These are phyloP conservation scores for Siniperca obscura DNA, from an alignment of 2,797 vertebrate species.

Conservation along the genomic window DNA sequence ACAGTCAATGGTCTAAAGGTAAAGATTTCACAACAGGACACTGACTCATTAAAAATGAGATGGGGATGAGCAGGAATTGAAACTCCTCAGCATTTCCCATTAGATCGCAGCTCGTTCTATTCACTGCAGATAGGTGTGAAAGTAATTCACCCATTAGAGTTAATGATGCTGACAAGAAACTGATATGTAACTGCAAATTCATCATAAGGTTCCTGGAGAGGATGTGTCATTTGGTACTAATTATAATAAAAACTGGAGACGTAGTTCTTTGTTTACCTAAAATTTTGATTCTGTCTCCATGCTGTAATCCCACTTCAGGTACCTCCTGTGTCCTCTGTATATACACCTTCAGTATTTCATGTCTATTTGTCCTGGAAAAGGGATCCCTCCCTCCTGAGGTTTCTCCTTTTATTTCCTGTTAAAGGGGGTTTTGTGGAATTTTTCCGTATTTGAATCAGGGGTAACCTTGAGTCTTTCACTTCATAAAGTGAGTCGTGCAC, in stretches of 20 bases:
- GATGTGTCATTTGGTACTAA: neutral
- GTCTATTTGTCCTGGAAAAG: neutral
- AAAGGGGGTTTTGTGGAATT: neutral
- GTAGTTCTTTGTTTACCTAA: neutral
- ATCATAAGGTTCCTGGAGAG: neutral
- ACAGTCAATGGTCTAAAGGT: neutral
- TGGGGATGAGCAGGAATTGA: neutral
- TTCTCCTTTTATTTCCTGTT: neutral
- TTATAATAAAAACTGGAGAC: neutral
- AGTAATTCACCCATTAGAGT: neutral
- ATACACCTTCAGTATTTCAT: neutral
- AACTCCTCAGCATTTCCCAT: neutral
- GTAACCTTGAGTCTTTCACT: neutral
- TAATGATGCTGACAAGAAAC: neutral
- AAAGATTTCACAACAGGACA: constrained; percentile 26
- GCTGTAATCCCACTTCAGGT: neutral
- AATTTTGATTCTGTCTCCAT: neutral
- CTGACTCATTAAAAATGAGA: neutral
- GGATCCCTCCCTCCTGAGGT: neutral
- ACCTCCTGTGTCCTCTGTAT: neutral
- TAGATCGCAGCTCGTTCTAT: neutral
- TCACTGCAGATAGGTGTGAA: neutral
- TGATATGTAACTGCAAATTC: neutral
- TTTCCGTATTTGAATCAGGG: neutral
- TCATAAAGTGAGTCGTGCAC: no score